A percentile compares a stretch with the other conserved stretches of the same genome.
Conservation (phyloP, 2,888 invertebrate species). For the Thecophora atra region DNA sequence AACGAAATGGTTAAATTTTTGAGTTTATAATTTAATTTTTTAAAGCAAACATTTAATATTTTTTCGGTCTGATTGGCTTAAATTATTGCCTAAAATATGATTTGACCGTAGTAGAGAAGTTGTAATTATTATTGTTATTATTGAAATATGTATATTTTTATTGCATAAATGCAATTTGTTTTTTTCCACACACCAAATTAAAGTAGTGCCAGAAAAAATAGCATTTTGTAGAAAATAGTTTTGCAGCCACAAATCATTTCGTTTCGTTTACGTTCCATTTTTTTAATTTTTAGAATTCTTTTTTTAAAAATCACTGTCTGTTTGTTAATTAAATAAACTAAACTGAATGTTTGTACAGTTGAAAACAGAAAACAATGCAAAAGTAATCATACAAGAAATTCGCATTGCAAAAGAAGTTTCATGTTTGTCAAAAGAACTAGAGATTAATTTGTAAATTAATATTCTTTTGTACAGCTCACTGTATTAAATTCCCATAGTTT, state of each 20-base stretch:
- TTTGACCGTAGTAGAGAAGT: slow-evolving; percentile 39
- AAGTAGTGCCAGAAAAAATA: slow-evolving; percentile 38
- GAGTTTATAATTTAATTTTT: no score
- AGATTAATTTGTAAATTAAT: no score
- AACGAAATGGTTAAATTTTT: no score
- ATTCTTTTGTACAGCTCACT: no score
- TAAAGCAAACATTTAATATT: neutral
- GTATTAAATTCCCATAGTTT: no score
- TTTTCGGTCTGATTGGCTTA: slow-evolving; percentile 25
- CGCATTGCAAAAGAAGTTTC: neutral
- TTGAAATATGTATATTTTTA: slow-evolving; percentile 50
- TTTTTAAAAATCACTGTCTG: neutral
- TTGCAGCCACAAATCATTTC: slow-evolving; percentile 14
- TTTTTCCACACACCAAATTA: slow-evolving; percentile 50
- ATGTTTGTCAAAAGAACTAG: no score
- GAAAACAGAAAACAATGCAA: neutral
- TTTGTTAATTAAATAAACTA: slow-evolving; percentile 30
- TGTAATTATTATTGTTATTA: slow-evolving; percentile 39
- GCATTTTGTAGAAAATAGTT: slow-evolving; percentile 38
- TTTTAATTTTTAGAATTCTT: neutral
- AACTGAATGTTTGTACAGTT: neutral
- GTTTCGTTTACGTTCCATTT: slow-evolving; percentile 1
- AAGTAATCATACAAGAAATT: neutral
- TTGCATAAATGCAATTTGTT: slow-evolving; percentile 67
- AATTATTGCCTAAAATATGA: slow-evolving; percentile 21